Conservation (phyloP, 2,113 vertebrate genomes). For the Montifringilla adamsi region DNA sequence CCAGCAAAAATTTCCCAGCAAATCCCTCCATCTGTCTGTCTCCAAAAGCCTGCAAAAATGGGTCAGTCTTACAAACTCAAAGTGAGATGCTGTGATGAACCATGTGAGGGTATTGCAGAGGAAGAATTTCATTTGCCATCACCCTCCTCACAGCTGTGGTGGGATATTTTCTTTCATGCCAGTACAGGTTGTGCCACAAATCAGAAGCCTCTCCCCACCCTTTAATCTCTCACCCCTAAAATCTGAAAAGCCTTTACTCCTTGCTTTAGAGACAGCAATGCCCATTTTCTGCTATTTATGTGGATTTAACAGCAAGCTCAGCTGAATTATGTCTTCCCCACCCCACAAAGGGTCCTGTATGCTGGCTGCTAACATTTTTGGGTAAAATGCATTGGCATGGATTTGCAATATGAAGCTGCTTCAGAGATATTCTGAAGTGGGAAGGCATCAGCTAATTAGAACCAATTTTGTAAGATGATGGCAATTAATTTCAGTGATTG, state of each 20-base stretch:
- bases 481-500: slow-evolving; percentile 12
- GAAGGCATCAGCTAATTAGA: slow-evolving; percentile 14
- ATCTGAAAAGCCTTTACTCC: not conserved
- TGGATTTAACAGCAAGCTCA: not conserved
- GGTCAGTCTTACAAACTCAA: not conserved
- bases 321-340: not conserved
- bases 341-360: not conserved
- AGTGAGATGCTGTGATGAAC: not conserved
- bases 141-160: not conserved
- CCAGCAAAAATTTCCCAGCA: not conserved
- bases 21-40: not conserved
- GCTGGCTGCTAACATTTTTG: not conserved
- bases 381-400: not conserved
- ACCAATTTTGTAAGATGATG: not conserved
- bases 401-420: not conserved
- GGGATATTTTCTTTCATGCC: not conserved
- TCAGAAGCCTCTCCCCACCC: not conserved
- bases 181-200: fast-evolving
- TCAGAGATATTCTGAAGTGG: not conserved
- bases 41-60: not conserved
- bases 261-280: not conserved
- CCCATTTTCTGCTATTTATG: not conserved
- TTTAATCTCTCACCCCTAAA: not conserved
- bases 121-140: not conserved
- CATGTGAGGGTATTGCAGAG: not conserved